Evolutionary conservation across 2,888 invertebrate genomes (phyloP).

Genomic region (Sylvicola fuscatus): DNA sequence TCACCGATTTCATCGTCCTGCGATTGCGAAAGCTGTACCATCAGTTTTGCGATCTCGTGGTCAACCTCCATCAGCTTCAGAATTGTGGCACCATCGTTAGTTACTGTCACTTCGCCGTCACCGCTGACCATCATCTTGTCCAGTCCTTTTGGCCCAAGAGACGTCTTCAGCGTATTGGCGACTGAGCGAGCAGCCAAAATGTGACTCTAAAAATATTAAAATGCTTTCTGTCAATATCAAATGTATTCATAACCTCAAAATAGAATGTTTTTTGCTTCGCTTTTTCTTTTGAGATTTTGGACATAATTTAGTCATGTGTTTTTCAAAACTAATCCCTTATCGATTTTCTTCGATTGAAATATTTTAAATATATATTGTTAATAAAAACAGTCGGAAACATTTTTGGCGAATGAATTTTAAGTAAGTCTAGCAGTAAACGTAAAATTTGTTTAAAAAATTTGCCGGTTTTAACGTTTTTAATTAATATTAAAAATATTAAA

Average conservation of each 20-base stretch:
- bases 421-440: too few species aligned
- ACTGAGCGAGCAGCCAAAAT: slow-evolving; percentile 93
- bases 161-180: slow-evolving; percentile 72
- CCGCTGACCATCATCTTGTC: slow-evolving; percentile 96
- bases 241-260: neutral
- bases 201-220: slow-evolving; percentile 55
- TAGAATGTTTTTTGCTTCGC: neutral
- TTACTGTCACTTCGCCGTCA: slow-evolving; percentile 94
- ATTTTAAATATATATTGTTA: too few species aligned
- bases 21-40: slow-evolving; percentile 95
- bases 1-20: slow-evolving; percentile 99
- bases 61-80: slow-evolving; percentile 98
- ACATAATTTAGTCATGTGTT: too few species aligned
- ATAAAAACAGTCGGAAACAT: too few species aligned
- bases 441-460: too few species aligned
- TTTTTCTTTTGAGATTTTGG: too few species aligned
- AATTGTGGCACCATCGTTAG: slow-evolving; percentile 99
- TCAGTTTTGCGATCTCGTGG: slow-evolving; percentile 91
- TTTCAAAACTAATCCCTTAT: too few species aligned
- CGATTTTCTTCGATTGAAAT: too few species aligned
- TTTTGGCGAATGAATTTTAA: too few species aligned
- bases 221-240: neutral
- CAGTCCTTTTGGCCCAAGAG: slow-evolving; percentile 89
- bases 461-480: too few species aligned
- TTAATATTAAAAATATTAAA: too few species aligned